Base-by-base conservation (phyloP, 1,140 invertebrate species). In the Macrostomum lignano region DNA sequence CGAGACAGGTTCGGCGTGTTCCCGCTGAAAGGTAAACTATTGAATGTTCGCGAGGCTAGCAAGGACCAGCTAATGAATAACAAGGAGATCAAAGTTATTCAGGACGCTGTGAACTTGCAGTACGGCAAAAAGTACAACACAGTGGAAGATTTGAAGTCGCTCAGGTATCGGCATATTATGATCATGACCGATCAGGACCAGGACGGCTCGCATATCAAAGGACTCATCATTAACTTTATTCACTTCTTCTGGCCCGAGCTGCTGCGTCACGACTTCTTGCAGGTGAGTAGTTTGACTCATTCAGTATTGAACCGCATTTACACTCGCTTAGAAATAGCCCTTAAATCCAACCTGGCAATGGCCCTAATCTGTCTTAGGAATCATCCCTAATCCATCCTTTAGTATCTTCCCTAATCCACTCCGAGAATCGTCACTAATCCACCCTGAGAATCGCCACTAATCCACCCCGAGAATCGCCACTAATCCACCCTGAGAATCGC, bases 101-200 rank as follows among this genome's bases (percentile, higher is more conserved):
- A 94, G 17, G 93, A 93, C 62, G 96, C 96, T 48, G 59, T 65
- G 65, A 88, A 54, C 3, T 61, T 98, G 2, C 73, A 91, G 48
- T 96, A 94, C 49, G 91, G 93, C 45, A 79, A 82, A 49, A 93
- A 91, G 48, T 99, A 99, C 49, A 69, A 75, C 31, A 64, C 66
- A 2, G 46, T 63, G 2, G 82, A 93, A 13, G 78, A 91, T 48
- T 52, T 98, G 40, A 84, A 84, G 52, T 70, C 71, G 0, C 64
- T 99, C 5, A 66, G 91, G 31, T 96, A 96, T 52, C 82, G 84
- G 28, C 81, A 78, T 31, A 30, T 98, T 7, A 98, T 99, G 91
- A 94, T 99, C 35, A 98, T 98, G 91, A 88, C 88, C 39, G 91
- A 98, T 93, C 91, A 98, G 61, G 86, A 66, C 53, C 61, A 74